Base-by-base conservation (phyloP, 2,113 vertebrate species). In the Xerus inauris region DNA sequence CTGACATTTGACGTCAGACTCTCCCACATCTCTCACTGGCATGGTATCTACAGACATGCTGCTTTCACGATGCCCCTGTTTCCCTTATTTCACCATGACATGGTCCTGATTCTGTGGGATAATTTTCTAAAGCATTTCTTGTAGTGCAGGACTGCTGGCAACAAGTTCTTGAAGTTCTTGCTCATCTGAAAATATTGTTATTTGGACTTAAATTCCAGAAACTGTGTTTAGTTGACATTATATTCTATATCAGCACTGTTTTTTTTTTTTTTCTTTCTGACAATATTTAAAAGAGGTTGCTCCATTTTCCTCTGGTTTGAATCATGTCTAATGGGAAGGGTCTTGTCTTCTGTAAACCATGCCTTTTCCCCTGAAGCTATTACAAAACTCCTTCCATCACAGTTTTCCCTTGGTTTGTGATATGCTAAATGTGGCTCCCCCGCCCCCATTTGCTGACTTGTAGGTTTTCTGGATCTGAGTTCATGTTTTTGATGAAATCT, bases 111-210 rank as follows among this genome's bases (percentile, higher is more conserved):
- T 71, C 40, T 22, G 30, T 32, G 2, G 80, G 20, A 82, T 40
- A 81, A 11, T 42, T 95, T 87, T 69, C 45, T 71, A 45, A 10
- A 82, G 5, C 0, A 38, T 45, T 71, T 75, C 26, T 77, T 71
- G 38, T 1, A n/a, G 35, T 45, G 13, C 8, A 40, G 22, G 32
- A 0, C 1, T 6, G 17, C 19, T 47, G 38, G 11, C 4, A 77
- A 19, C 62, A 87, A 40, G 30, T 24, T 45, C 17, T 79, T 12
- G 57, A 54, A 64, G 6, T 7, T 45, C 77, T 67, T 77, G 11
- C 28, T 57, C 24, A 30, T 59, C 2, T 67, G 38, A 62, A 83
- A 72, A 91, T 42, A 7, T 12, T 5, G 49, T 30, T 75, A 2
- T 32, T 81, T 92, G 80, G 4, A 76, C 24, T 81, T 62, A 87